These are phyloP conservation scores for Urocyon cinereoargenteus DNA, from an alignment of 2,797 vertebrate genomes.

Conservation along the genomic window DNA sequence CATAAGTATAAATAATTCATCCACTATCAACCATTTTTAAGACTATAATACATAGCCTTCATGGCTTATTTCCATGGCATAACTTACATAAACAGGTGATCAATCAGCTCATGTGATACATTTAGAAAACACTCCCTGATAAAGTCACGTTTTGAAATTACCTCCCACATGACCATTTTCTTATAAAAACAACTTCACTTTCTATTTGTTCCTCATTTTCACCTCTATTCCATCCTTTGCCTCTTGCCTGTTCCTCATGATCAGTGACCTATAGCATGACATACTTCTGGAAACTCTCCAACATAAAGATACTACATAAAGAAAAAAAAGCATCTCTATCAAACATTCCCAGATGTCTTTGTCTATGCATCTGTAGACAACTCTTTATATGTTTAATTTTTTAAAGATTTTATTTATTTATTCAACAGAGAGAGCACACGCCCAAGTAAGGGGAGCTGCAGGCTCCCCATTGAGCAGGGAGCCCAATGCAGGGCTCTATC, in stretches of 20 bases:
- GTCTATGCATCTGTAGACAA: background rate
- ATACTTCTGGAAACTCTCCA: background rate
- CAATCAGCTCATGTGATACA: background rate
- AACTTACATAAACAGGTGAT: background rate
- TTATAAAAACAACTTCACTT: background rate
- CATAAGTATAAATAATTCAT: slow-evolving; percentile 24
- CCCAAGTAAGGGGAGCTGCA: too few species aligned
- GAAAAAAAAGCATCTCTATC: background rate
- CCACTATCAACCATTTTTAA: background rate
- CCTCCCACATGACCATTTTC: background rate
- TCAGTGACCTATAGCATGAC: background rate
- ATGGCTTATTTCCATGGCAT: background rate
- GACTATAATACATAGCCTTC: background rate
- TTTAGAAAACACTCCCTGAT: background rate
- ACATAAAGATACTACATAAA: background rate
- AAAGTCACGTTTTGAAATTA: background rate
- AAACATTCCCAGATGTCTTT: background rate
- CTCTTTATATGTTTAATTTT: background rate
- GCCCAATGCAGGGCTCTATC: too few species aligned
- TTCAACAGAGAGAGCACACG: too few species aligned
- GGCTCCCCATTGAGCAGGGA: too few species aligned
- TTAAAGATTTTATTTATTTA: too few species aligned
- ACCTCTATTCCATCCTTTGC: background rate
- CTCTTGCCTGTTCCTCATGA: background rate
- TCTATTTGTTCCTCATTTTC: background rate